Conservation (phyloP, 2,888 invertebrate genomes). For the Epicampocera succincta region DNA sequence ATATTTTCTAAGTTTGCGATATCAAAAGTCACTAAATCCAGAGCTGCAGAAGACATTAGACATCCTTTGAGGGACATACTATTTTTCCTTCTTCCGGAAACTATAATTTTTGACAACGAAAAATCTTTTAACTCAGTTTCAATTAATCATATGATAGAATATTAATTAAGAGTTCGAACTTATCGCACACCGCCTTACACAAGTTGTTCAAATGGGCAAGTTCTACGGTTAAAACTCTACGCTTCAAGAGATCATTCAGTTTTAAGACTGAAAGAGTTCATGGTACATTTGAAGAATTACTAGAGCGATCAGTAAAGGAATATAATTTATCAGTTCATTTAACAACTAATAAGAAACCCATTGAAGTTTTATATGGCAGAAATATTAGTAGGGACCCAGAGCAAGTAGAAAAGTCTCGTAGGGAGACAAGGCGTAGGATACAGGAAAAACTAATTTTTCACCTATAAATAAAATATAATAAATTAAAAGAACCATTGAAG, state of each 20-base stretch:
- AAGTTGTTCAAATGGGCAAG: conserved; percentile 9
- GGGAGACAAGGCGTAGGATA: conserved; percentile 18
- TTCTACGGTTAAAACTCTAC: not conserved
- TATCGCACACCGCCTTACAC: not conserved
- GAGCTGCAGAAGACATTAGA: conserved; percentile 24
- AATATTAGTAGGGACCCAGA: conserved; percentile 14
- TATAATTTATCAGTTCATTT: conserved; percentile 38
- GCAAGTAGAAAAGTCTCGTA: conserved; percentile 24
- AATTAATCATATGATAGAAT: conserved; percentile 17
- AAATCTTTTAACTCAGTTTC: not conserved
- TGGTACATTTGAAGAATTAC: too few species aligned
- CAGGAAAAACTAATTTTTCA: conserved; percentile 27
- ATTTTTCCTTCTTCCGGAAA: conserved; percentile 2
- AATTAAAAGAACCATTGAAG: not conserved
- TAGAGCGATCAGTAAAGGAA: too few species aligned
- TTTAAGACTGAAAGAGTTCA: conserved; percentile 13
- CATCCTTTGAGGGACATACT: conserved; percentile 27
- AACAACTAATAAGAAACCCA: conserved; percentile 29
- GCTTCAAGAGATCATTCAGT: conserved; percentile 30
- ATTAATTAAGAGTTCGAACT: not conserved
- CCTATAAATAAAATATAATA: not conserved
- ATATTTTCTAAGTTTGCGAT: conserved; percentile 41
- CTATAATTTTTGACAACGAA: too few species aligned
- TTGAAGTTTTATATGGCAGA: conserved; percentile 32
- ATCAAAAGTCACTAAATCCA: conserved; percentile 32